phyloP scores from a whole-genome alignment of 2,797 vertebrate species.

The Morelia viridis region DNA sequence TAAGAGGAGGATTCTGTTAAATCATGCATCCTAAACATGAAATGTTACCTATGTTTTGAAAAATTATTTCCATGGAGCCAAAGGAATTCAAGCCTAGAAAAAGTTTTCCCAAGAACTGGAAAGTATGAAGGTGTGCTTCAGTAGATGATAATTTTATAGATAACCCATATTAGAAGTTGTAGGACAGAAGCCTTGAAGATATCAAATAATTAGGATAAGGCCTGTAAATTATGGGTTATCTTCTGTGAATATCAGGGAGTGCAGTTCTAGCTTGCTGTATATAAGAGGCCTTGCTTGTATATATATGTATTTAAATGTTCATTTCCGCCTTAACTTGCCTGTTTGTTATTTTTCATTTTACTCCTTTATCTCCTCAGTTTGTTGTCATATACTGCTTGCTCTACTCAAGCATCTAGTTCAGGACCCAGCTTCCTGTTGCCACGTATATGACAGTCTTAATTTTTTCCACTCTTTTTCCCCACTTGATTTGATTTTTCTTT shows the following conservation, averaged over 20 bases:
- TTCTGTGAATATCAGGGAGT: not conserved
- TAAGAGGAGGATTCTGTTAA: not conserved
- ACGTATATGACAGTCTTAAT: not conserved
- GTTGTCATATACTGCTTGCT: not conserved
- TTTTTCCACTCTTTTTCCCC: not conserved
- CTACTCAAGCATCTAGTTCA: not conserved
- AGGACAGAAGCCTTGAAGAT: not conserved
- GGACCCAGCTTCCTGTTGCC: not conserved
- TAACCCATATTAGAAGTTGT: fast-evolving
- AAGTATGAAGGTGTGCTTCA: constrained; percentile 19
- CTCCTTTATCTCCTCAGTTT: not conserved
- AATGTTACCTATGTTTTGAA: constrained; percentile 27
- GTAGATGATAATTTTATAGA: constrained; percentile 12
- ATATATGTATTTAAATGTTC: not conserved
- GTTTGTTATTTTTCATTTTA: not conserved
- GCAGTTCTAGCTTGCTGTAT: not conserved
- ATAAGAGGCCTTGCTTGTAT: not conserved
- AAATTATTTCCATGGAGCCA: constrained; percentile 36
- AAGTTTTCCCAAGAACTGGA: constrained; percentile 15
- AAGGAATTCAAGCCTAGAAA: constrained; percentile 23
- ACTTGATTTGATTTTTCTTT: not conserved
- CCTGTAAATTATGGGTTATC: not conserved
- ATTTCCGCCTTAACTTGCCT: not conserved
- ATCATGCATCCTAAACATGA: constrained; percentile 11
- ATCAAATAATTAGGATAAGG: constrained; percentile 8